Conservation (phyloP, 1,140 invertebrate species). For the Penaeus japonicus region DNA sequence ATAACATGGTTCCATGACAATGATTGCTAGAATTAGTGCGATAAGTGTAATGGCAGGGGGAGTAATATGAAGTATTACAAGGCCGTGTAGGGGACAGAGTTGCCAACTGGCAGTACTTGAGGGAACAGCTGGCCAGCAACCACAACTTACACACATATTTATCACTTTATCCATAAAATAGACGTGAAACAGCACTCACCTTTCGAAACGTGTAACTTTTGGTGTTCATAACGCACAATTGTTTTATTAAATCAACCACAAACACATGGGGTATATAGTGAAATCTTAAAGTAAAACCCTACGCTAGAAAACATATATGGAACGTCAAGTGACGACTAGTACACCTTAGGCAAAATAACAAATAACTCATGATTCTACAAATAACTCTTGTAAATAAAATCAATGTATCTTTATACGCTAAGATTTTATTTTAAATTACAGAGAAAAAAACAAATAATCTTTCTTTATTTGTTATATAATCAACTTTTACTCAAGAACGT, state of each 20-base stretch:
- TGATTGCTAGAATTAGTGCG: no score
- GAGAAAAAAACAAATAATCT: no score
- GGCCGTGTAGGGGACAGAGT: constrained; percentile 38
- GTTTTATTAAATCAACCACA: constrained; percentile 47
- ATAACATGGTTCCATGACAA: no score
- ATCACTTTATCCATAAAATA: constrained; percentile 13
- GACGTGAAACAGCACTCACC: constrained; percentile 16
- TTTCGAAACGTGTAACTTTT: constrained; percentile 48
- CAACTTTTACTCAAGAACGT: background rate
- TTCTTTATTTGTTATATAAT: no score
- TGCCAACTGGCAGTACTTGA: constrained; percentile 38
- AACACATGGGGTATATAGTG: constrained; percentile 42
- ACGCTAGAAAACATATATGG: constrained; percentile 45
- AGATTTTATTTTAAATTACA: no score
- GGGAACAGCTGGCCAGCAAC: constrained; percentile 38
- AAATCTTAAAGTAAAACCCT: constrained; percentile 43
- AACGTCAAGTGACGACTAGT: constrained; percentile 47
- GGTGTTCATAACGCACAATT: constrained; percentile 49
- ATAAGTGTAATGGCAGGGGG: background rate
- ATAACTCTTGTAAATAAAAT: background rate
- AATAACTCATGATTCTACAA: constrained; percentile 23
- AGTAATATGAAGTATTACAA: constrained; percentile 31
- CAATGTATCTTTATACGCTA: background rate
- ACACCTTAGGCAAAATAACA: constrained; percentile 48
- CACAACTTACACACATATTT: constrained; percentile 45